Evolutionary conservation across 2,113 vertebrate species (phyloP).

Genomic region (Orthonyx spaldingii): DNA sequence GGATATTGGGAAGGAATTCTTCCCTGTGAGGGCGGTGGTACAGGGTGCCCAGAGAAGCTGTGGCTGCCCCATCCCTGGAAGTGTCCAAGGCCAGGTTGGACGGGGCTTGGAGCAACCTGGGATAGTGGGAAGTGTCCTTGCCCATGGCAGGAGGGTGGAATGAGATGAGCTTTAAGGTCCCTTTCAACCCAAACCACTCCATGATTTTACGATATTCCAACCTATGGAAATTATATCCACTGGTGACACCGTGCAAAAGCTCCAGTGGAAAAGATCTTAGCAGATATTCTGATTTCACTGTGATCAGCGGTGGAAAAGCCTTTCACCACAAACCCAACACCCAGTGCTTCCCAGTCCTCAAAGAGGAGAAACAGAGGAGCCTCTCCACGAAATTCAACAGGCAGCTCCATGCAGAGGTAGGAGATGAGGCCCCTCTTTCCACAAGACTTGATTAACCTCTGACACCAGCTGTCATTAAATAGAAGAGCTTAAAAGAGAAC

Average conservation of each 20-base stretch:
- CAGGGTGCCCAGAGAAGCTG: not conserved
- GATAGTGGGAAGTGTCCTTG: rapidly evolving
- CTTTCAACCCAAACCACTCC: not conserved
- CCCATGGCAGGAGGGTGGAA: rapidly evolving
- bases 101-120: rapidly evolving
- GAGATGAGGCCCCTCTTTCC: not conserved
- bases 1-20: rapidly evolving
- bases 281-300: not conserved
- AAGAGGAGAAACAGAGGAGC: not conserved
- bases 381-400: not conserved
- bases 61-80: not conserved
- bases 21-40: not conserved
- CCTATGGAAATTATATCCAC: not conserved
- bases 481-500: not conserved
- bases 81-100: not conserved
- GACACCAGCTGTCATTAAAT: not conserved
- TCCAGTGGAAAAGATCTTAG: not conserved
- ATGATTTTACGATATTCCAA: not conserved
- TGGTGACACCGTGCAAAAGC: not conserved
- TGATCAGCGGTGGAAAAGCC: not conserved
- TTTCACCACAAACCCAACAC: not conserved
- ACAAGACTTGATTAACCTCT: slow-evolving; percentile 14
- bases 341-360: not conserved
- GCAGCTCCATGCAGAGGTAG: not conserved
- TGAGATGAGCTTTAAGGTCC: rapidly evolving